Percentiles rank a stretch among this genome's conserved stretches.
phyloP scores from a whole-genome alignment of 2,888 invertebrate species.

The Hirtodrosophila histrioides region DNA sequence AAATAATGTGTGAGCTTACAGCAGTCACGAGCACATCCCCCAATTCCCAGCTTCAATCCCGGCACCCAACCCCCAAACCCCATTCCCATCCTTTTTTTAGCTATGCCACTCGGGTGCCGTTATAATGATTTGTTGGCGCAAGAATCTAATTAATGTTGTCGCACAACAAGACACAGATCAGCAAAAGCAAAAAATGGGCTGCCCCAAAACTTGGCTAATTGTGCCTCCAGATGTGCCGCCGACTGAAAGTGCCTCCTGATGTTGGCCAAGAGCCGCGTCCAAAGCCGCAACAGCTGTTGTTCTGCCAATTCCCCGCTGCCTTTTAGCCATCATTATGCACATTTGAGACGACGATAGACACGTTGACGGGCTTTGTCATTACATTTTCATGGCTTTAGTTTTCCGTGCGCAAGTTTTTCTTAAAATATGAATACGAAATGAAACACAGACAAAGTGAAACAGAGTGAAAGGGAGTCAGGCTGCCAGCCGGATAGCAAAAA shows the following conservation, averaged over 20 bases:
- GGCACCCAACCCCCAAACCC: neutral
- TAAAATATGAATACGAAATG: slow-evolving; percentile 72
- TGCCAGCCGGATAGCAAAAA: slow-evolving; percentile 34
- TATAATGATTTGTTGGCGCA: slow-evolving; percentile 74
- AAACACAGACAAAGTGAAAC: neutral
- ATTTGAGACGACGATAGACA: slow-evolving; percentile 26
- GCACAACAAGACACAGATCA: slow-evolving; percentile 37
- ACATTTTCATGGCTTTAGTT: slow-evolving; percentile 69
- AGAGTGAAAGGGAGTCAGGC: slow-evolving; percentile 2
- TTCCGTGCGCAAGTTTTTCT: slow-evolving; percentile 54
- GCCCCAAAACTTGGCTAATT: slow-evolving; percentile 40
- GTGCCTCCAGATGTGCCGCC: neutral
- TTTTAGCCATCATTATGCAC: slow-evolving; percentile 60
- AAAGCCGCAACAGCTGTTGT: slow-evolving; percentile 30
- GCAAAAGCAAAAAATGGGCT: neutral
- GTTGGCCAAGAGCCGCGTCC: slow-evolving; percentile 2
- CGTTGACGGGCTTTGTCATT: slow-evolving; percentile 63
- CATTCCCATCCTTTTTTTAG: neutral
- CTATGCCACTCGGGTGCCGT: slow-evolving; percentile 61
- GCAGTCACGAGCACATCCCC: slow-evolving; percentile 12
- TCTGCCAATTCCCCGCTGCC: slow-evolving; percentile 9
- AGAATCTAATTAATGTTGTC: slow-evolving; percentile 77
- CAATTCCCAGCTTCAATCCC: neutral
- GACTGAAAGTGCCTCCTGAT: neutral
- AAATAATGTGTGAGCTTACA: slow-evolving; percentile 78